phyloP scores from a whole-genome alignment of 2,797 vertebrate species.

The Propithecus perrieri region DNA sequence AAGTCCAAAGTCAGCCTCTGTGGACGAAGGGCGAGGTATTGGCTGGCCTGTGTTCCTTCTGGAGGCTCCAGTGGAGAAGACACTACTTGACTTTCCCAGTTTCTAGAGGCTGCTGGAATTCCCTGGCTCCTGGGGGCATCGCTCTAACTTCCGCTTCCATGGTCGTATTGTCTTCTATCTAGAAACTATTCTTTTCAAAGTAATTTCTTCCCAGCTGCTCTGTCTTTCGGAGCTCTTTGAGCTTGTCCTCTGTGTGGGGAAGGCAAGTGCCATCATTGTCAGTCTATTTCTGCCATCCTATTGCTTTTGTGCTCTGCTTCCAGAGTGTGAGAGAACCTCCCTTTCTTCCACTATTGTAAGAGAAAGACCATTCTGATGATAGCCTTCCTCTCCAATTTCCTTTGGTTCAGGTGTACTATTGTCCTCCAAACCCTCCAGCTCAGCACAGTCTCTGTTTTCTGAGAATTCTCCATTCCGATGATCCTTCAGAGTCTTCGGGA shows the following conservation, averaged over 20 bases:
- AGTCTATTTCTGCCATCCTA: slow-evolving; percentile 97
- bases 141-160: no score
- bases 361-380: slow-evolving; percentile 94
- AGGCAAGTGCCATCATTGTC: slow-evolving; percentile 98
- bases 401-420: slow-evolving; percentile 17
- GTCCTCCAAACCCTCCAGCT: slow-evolving; percentile 48
- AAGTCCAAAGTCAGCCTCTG: no score
- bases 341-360: slow-evolving; percentile 92
- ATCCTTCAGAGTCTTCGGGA: slow-evolving; percentile 94
- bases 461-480: slow-evolving; percentile 90
- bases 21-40: no score
- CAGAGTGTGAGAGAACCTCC: slow-evolving; percentile 94
- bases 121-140: no score
- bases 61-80: no score
- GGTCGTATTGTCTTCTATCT: no score
- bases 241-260: slow-evolving; percentile 97
- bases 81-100: no score
- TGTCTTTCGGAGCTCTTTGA: slow-evolving; percentile 97
- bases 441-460: slow-evolving; percentile 92
- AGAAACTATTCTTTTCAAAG: slow-evolving; percentile 93
- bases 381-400: slow-evolving; percentile 84
- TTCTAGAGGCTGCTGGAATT: no score
- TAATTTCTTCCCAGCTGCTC: slow-evolving; percentile 97
- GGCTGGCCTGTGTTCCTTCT: no score
- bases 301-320: slow-evolving; percentile 98